Conservation (phyloP, 2,797 vertebrate genomes). For the Furcifer pardalis region DNA sequence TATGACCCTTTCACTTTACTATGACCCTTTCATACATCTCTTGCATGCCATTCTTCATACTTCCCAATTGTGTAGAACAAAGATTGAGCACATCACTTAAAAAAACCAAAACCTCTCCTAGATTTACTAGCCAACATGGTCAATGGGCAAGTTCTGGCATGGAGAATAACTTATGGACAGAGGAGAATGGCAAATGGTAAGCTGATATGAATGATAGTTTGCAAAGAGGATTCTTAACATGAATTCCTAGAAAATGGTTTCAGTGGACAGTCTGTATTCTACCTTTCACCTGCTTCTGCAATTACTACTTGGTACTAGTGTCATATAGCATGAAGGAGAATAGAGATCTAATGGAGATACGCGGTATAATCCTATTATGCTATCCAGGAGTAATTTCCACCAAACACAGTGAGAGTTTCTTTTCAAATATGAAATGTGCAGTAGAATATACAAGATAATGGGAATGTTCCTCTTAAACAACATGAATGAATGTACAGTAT, state of each 20-base stretch:
- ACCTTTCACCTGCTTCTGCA: background rate
- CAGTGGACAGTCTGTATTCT: background rate
- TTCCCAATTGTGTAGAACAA: background rate
- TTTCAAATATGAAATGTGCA: background rate
- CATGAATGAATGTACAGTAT: background rate
- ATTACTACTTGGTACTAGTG: background rate
- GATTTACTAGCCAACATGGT: background rate
- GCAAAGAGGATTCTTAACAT: background rate
- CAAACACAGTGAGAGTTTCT: background rate
- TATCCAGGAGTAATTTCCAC: background rate
- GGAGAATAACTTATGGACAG: background rate
- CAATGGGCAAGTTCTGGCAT: background rate
- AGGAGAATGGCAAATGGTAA: background rate
- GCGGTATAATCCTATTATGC: background rate
- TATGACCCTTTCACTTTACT: background rate
- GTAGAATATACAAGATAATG: background rate
- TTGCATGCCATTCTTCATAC: background rate
- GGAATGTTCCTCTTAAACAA: background rate
- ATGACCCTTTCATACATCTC: background rate
- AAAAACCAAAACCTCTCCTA: background rate
- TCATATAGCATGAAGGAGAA: background rate
- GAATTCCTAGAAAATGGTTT: background rate
- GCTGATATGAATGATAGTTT: background rate
- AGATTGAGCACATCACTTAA: background rate
- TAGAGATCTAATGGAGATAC: background rate